Evolutionary conservation across 2,888 invertebrate species (phyloP), one percentile per base, ranked within the genome.

Genomic region (Podabrus alpinus): DNA sequence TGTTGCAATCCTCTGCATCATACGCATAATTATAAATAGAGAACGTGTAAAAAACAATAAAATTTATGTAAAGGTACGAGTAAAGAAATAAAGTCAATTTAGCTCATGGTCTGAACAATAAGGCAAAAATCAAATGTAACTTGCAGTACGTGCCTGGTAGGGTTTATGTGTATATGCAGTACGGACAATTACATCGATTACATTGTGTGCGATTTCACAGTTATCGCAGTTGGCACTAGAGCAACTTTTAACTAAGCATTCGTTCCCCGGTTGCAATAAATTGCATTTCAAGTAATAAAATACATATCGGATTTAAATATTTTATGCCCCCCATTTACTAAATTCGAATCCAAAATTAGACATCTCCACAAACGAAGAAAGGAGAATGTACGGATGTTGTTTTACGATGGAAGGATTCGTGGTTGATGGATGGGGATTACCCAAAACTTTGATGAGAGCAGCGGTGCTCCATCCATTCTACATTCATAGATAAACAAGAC

Each of bases 201-300:
- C 83, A 83, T 79, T 83, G 83, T 83, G 82, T 79, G 80, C 71
- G 82, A 83, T 83, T 83, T 83, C 83, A 83, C 81, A 82, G 81
- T 82, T 81, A 81, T 80, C 79, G 79, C 77, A 78, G 73, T 75
- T 77, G 78, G 74, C 74, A 77, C 25, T 77, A 76, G 79, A 79
- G 80, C 79, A 75, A 66, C 69, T 67, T 66, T 68, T 64, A 64
- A 19, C 17, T 64, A 19, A 21, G 13, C 21, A 64, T 64, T 64
- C 62, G 62, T 64, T 64, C 45, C 45, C 45, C 45, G 45, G 45
- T 45, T 45, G 45, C 45, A 45, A 45, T n/a, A n/a, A n/a, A n/a
- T 45, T 45, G n/a, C 45, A 45, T 45, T 45, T 45, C n/a, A 7
- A 45, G n/a, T n/a, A n/a, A 45, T 45, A 45, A 45, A 45, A 45